These are phyloP conservation scores for Hypsopygia costalis DNA, from an alignment of 2,888 invertebrate species.

Conservation along the genomic window DNA sequence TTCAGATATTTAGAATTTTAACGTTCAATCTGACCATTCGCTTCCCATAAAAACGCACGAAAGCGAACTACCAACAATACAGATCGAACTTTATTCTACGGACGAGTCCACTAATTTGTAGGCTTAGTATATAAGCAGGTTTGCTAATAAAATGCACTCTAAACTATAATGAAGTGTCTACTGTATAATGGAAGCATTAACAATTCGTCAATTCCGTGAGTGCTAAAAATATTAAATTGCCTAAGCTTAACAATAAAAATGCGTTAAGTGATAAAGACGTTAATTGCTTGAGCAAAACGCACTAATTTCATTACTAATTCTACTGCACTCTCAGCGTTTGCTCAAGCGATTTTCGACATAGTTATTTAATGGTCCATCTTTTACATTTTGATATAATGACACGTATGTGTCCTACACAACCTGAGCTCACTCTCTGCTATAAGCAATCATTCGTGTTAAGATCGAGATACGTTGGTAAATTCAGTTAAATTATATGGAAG, in stretches of 20 bases:
- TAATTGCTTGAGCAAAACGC: slow-evolving; percentile 41
- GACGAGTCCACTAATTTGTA: too few species aligned
- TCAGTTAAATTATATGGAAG: slow-evolving; percentile 18
- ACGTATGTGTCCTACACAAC: slow-evolving; percentile 61
- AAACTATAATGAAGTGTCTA: slow-evolving; percentile 39
- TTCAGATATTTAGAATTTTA: too few species aligned
- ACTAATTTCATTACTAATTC: slow-evolving; percentile 15
- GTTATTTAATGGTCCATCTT: slow-evolving; percentile 71
- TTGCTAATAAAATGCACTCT: slow-evolving; percentile 32
- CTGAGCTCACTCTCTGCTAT: slow-evolving; percentile 37
- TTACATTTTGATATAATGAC: slow-evolving; percentile 72
- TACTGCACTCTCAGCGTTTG: slow-evolving; percentile 8
- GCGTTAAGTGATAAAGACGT: slow-evolving; percentile 41
- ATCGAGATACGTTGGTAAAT: slow-evolving; percentile 12
- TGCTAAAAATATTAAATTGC: slow-evolving; percentile 57
- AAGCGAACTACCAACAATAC: too few species aligned
- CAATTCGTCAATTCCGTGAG: slow-evolving; percentile 75
- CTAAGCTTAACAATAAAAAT: slow-evolving; percentile 60
- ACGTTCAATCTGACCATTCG: too few species aligned
- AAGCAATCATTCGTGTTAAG: slow-evolving; percentile 19
- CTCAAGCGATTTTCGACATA: slow-evolving; percentile 47
- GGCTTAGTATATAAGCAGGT: background rate
- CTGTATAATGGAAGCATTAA: slow-evolving; percentile 73
- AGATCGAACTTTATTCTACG: too few species aligned
- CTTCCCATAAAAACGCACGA: too few species aligned